phyloP scores from a whole-genome alignment of 2,797 vertebrate species.

The Cossypha niveicapilla region DNA sequence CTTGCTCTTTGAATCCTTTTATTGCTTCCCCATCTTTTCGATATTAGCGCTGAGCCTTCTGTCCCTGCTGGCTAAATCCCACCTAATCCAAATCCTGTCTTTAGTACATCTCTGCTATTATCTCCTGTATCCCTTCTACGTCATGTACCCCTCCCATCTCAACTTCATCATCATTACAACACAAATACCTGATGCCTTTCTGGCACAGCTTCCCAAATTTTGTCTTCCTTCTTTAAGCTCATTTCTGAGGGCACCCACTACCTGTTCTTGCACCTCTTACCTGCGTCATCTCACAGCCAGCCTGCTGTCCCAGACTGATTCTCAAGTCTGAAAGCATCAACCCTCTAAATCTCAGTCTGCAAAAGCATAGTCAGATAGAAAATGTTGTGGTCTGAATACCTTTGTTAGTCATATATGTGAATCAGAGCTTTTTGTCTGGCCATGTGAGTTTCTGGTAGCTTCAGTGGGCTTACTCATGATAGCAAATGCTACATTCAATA shows the following conservation, averaged over 20 bases:
- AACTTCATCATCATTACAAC: neutral
- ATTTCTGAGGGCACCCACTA: neutral
- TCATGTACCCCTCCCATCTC: neutral
- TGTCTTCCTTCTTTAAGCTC: neutral
- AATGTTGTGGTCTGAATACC: neutral
- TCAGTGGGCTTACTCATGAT: conserved; percentile 16
- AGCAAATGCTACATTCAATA: conserved; percentile 7
- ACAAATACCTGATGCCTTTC: neutral
- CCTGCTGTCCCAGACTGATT: neutral
- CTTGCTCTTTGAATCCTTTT: conserved; percentile 6
- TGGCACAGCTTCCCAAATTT: neutral
- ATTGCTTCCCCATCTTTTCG: neutral
- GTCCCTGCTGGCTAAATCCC: neutral
- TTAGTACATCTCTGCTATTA: neutral
- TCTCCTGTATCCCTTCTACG: neutral
- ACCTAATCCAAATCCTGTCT: neutral
- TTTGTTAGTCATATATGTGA: conserved; percentile 16
- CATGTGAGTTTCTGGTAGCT: conserved; percentile 33
- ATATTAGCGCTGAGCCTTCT: neutral
- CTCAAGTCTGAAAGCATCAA: neutral
- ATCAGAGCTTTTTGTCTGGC: conserved; percentile 12
- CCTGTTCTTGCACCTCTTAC: neutral
- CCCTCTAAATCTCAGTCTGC: neutral
- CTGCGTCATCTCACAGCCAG: neutral
- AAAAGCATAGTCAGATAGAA: neutral